phyloP scores from a whole-genome alignment of 2,113 vertebrate species.

The Apodemus sylvaticus region DNA sequence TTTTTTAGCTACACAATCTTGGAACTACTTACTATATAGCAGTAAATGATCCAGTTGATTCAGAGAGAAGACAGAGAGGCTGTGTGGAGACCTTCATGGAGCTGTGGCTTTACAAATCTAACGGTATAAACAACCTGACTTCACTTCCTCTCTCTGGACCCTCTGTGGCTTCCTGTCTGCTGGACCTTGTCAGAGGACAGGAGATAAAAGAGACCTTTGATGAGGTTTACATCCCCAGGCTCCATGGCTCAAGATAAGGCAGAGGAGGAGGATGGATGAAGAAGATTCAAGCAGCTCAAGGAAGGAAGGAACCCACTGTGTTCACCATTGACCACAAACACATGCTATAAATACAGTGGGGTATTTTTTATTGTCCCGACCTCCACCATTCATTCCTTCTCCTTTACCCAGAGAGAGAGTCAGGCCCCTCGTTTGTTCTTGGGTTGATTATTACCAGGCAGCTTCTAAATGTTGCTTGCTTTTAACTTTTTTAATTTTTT shows the following conservation, averaged over 20 bases:
- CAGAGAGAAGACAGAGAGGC: not conserved
- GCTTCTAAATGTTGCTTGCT: not conserved
- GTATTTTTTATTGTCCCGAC: not conserved
- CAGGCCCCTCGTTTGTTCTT: not conserved
- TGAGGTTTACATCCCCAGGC: not conserved
- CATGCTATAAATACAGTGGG: not conserved
- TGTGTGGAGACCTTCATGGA: not conserved
- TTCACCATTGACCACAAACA: not conserved
- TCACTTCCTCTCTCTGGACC: not conserved
- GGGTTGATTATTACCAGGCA: not conserved
- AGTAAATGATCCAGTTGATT: not conserved
- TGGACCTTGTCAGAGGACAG: not conserved
- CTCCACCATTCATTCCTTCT: not conserved
- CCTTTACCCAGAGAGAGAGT: not conserved
- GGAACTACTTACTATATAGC: not conserved
- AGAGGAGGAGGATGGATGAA: not conserved
- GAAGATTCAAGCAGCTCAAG: not conserved
- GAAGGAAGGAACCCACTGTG: not conserved
- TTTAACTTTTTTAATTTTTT: too few species aligned
- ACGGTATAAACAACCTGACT: not conserved
- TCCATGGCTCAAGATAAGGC: not conserved
- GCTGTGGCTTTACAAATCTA: not conserved
- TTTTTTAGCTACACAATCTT: not conserved
- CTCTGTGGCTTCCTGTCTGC: not conserved
- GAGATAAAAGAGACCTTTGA: not conserved